A percentile compares a stretch with the other conserved stretches of the same genome.
Conservation (phyloP, 2,113 vertebrate species). For the Brevimyrus niger region DNA sequence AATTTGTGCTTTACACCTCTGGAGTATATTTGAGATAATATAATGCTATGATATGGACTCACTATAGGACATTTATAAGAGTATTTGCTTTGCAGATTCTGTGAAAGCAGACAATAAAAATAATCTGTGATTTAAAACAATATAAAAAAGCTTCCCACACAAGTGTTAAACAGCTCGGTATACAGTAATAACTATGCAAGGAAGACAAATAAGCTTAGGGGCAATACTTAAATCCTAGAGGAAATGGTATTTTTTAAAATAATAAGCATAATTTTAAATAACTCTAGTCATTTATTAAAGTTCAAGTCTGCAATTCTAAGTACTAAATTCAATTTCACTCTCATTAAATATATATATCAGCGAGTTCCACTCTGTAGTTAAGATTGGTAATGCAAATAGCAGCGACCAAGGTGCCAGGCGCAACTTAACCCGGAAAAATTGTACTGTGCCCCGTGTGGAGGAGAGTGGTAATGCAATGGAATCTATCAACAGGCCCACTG, state of each 20-base stretch:
- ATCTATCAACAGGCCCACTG: not conserved
- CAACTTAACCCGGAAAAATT: not conserved
- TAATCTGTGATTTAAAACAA: not conserved
- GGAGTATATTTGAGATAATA: not conserved
- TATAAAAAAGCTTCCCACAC: not conserved
- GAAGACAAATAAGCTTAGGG: not conserved
- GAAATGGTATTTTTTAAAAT: not conserved
- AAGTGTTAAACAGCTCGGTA: not conserved
- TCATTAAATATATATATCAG: not conserved
- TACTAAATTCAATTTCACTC: not conserved
- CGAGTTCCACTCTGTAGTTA: not conserved
- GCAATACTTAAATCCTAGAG: not conserved
- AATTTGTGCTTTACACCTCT: not conserved
- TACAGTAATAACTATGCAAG: not conserved
- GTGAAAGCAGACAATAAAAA: not conserved
- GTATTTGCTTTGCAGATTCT: not conserved
- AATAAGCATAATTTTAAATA: not conserved
- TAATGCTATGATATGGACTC: not conserved
- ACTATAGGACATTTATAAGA: not conserved
- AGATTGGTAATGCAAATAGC: not conserved
- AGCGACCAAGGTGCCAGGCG: not conserved
- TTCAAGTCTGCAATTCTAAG: not conserved
- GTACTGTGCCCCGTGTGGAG: not conserved
- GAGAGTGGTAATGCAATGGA: not conserved
- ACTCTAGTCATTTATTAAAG: not conserved